Conservation (phyloP, 1,140 invertebrate species). For the Brachionus rotundiformis region DNA sequence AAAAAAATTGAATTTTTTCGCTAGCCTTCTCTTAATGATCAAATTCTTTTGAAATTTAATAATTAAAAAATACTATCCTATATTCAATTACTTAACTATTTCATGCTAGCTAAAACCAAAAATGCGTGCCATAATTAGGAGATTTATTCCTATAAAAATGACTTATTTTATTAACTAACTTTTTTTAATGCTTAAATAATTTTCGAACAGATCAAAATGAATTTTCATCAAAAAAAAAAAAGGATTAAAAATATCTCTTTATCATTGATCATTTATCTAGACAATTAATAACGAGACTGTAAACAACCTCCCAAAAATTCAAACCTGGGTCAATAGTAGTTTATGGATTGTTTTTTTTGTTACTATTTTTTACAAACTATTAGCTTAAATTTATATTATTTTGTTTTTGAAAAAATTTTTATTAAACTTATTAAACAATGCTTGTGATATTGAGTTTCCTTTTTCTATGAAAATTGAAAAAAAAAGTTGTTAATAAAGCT, state of each 20-base stretch:
- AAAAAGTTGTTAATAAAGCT: neutral
- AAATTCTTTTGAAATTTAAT: neutral
- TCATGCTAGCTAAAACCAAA: neutral
- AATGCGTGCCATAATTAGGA: neutral
- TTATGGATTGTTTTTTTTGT: neutral
- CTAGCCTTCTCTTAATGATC: neutral
- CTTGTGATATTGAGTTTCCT: constrained; percentile 40
- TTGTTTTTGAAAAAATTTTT: constrained; percentile 16
- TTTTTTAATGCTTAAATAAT: neutral
- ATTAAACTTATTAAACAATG: constrained; percentile 29
- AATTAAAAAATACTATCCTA: neutral
- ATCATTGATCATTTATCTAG: too few relatives aligned
- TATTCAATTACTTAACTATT: neutral
- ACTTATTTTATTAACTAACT: neutral
- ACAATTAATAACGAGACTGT: neutral
- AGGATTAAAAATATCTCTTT: neutral
- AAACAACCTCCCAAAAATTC: neutral
- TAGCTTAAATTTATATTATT: constrained; percentile 12
- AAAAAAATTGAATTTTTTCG: neutral
- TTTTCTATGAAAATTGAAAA: constrained; percentile 27
- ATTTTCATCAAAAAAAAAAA: too few relatives aligned
- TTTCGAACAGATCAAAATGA: neutral
- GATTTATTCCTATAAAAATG: neutral
- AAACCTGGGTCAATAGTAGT: constrained; percentile 1
- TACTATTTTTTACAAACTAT: neutral